A percentile compares a stretch with the other conserved stretches of the same genome.
These are phyloP conservation scores for Damaliscus lunatus DNA, from an alignment of 2,113 vertebrate species.

Conservation along the genomic window DNA sequence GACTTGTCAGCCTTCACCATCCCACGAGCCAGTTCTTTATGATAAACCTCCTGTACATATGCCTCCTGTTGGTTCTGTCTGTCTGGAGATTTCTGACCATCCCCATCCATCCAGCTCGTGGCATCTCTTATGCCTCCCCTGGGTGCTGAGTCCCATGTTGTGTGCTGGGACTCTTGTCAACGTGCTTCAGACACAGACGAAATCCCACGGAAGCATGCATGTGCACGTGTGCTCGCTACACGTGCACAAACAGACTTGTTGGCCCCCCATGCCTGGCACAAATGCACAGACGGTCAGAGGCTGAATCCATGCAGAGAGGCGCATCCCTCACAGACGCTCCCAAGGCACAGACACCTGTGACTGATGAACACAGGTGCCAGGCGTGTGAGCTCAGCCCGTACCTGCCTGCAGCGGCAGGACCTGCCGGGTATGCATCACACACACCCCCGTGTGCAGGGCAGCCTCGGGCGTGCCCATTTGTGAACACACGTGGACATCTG, in stretches of 20 bases:
- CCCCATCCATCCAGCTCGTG: too few species aligned
- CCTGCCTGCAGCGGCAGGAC: fast-evolving
- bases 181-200: fast-evolving
- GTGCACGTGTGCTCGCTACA: fast-evolving
- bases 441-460: fast-evolving
- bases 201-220: fast-evolving
- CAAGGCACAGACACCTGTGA: background rate
- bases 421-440: background rate
- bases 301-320: fast-evolving
- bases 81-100: background rate
- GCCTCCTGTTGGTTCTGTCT: fast-evolving
- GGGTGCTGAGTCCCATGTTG: background rate
- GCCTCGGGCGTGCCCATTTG: fast-evolving
- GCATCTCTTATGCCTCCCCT: background rate
- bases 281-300: fast-evolving
- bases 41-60: fast-evolving
- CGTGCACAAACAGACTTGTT: fast-evolving
- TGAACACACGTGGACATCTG: background rate
- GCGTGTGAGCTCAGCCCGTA: background rate
- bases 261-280: fast-evolving
- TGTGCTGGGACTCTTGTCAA: background rate
- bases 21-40: fast-evolving
- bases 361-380: background rate
- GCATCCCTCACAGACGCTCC: fast-evolving
- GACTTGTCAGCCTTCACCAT: background rate